A percentile compares a stretch with the other conserved stretches of the same genome.
Evolutionary conservation across 2,888 invertebrate species (phyloP).

Genomic region (Scaptomyza polygonia): DNA sequence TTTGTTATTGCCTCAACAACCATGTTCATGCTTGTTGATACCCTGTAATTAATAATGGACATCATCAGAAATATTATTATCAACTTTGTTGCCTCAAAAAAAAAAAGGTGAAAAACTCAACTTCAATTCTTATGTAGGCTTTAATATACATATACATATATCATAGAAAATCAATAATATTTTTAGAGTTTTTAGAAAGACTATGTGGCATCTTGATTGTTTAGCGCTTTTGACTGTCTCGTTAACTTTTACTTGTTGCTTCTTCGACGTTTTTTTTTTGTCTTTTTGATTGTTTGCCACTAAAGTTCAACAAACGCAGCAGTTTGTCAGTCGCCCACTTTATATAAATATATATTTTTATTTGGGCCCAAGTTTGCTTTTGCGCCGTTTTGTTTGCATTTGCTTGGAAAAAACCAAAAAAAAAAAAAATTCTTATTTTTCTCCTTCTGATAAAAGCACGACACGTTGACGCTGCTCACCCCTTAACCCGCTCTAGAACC

Average conservation of each 20-base stretch:
- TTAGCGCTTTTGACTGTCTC: background rate
- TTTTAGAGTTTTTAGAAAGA: too few relatives aligned
- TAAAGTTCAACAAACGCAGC: constrained; percentile 67
- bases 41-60: background rate
- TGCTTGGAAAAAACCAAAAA: constrained; percentile 11
- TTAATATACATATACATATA: too few relatives aligned
- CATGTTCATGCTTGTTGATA: constrained; percentile 6
- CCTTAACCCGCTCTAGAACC: background rate
- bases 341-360: constrained; percentile 22
- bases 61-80: too few relatives aligned
- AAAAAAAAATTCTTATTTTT: too few relatives aligned
- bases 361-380: constrained; percentile 24
- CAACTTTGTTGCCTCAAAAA: too few relatives aligned
- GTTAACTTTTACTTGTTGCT: constrained; percentile 5
- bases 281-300: constrained; percentile 26
- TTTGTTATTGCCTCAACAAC: constrained; percentile 44
- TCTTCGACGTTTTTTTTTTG: constrained; percentile 5
- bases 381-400: constrained; percentile 39
- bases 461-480: background rate
- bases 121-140: too few relatives aligned
- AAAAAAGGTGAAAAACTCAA: too few relatives aligned
- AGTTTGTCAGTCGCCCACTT: constrained; percentile 50
- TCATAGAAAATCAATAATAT: too few relatives aligned
- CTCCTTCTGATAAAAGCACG: constrained; percentile 22
- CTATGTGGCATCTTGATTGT: background rate